Conservation (phyloP, 2,797 vertebrate genomes). For the Oceanodroma leucorhoa region DNA sequence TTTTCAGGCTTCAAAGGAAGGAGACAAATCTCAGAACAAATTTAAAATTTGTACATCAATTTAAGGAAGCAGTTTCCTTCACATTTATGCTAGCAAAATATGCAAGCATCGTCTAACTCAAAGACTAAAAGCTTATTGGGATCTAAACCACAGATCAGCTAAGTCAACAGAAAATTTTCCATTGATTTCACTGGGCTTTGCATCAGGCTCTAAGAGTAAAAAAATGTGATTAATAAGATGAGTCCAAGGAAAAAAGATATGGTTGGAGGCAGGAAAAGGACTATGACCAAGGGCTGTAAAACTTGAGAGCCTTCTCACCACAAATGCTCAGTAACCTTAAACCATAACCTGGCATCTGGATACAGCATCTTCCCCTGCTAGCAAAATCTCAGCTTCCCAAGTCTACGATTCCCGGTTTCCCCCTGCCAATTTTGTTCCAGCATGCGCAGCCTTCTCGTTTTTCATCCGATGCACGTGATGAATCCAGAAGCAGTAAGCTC, state of each 20-base stretch:
- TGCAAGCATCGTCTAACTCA: neutral
- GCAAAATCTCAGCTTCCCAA: neutral
- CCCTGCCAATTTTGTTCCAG: conserved; percentile 58
- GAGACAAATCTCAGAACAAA: neutral
- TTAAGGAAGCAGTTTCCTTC: neutral
- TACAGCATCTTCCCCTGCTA: conserved; percentile 44
- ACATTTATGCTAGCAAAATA: neutral
- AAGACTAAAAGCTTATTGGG: neutral
- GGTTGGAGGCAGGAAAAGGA: conserved; percentile 17
- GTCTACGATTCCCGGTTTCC: neutral
- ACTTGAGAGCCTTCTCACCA: conserved; percentile 33
- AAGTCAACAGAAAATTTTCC: neutral
- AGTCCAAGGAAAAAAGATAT: neutral
- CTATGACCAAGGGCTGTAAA: conserved; percentile 48
- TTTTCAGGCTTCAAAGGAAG: neutral
- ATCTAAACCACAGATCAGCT: neutral
- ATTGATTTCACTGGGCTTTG: conserved; percentile 13
- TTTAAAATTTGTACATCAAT: neutral
- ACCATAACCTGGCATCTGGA: conserved; percentile 48
- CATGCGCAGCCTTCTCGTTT: conserved; percentile 59
- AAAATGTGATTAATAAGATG: conserved; percentile 3
- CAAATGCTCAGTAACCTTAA: conserved; percentile 51
- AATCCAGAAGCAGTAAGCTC: conserved; percentile 70
- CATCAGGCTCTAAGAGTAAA: neutral
- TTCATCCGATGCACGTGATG: conserved; percentile 48